Base-by-base conservation (phyloP, 2,888 invertebrate genomes). In the Troglohyphantes excavatus region DNA sequence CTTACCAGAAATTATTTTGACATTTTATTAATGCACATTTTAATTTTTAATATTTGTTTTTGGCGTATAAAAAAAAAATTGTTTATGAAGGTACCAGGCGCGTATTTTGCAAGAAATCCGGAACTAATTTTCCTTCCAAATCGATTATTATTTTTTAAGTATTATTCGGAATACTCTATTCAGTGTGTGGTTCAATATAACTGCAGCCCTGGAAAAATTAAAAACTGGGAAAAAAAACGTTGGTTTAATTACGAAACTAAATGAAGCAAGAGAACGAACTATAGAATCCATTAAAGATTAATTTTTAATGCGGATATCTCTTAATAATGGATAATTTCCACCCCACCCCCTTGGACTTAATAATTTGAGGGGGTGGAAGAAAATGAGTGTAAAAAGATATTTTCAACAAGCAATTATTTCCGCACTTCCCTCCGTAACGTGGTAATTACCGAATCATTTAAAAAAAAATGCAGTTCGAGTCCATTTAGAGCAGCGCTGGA, bases 241-340 rank as follows among this genome's bases (percentile, higher is more conserved):
- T 87, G 79, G 72, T 87, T 87, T 87, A 87, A 81, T 87, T 87
- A 87, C 73, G 72, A 43, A 72, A 27, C 79, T 63, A 81, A 87
- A 87, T 87, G 79, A 87, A 81, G 79, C 87, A 53, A 63, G 27
- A 53, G 19, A 85, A 53, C 17, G 65, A 79, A 87, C 78, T 78
- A 79, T 73, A 73, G 79, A 87, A 87, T 87, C 79, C 87, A 87
- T 87, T 87, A 87, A 87, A 73, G 87, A 87, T 87, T 87, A 81
- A 87, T 87, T 87, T 87, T 87, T 87, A 87, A 87, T 87, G 79
- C 59, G 65, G 72, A 87, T 87, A 79, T 53, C 79, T 29, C 26
- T 63, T 72, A 79, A 81, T 79, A 87, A 79, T 63, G 79, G 87
- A 73, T 87, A 81, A 61, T 73, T 73, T 79, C 23, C 79, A 17